A percentile compares a stretch with the other conserved stretches of the same genome.
These are phyloP conservation scores for Seladonia tumulorum DNA, from an alignment of 2,888 invertebrate genomes.

Conservation along the genomic window DNA sequence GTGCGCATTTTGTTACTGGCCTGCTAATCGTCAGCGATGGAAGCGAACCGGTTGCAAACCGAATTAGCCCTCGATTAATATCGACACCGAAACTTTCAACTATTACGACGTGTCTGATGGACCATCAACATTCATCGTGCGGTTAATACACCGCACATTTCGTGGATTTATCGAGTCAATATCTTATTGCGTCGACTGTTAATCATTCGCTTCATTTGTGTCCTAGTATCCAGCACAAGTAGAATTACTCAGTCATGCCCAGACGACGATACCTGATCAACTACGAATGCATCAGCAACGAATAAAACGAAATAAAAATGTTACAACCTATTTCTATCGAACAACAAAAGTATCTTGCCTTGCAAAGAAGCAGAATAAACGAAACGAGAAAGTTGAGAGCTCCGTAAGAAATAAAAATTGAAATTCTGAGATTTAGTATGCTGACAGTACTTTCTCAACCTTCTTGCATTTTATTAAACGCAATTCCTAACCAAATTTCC, in stretches of 20 bases:
- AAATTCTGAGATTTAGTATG: not conserved
- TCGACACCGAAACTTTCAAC: too few species aligned
- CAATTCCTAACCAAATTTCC: too few species aligned
- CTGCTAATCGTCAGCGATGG: slow-evolving; percentile 12
- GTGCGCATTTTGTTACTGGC: not conserved
- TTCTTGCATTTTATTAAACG: too few species aligned
- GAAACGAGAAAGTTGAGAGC: too few species aligned
- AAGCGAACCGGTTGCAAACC: not conserved
- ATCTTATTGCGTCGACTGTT: not conserved
- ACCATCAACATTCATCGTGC: not conserved
- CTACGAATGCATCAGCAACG: not conserved
- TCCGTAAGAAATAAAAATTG: not conserved
- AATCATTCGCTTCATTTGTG: not conserved
- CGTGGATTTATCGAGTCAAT: not conserved
- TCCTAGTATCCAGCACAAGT: not conserved
- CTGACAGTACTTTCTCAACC: not conserved
- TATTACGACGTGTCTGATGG: not conserved
- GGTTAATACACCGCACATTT: not conserved
- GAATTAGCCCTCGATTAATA: not conserved
- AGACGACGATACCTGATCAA: not conserved
- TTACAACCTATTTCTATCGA: too few species aligned
- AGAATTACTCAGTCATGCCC: not conserved
- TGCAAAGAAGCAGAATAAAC: too few species aligned
- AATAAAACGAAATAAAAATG: too few species aligned
- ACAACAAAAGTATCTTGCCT: too few species aligned